Percentiles rank a stretch among this genome's conserved stretches.
Evolutionary conservation across 53 echinoderm and acorn worm genomes (phyloP).

Genomic region (Zoroaster sp.): DNA sequence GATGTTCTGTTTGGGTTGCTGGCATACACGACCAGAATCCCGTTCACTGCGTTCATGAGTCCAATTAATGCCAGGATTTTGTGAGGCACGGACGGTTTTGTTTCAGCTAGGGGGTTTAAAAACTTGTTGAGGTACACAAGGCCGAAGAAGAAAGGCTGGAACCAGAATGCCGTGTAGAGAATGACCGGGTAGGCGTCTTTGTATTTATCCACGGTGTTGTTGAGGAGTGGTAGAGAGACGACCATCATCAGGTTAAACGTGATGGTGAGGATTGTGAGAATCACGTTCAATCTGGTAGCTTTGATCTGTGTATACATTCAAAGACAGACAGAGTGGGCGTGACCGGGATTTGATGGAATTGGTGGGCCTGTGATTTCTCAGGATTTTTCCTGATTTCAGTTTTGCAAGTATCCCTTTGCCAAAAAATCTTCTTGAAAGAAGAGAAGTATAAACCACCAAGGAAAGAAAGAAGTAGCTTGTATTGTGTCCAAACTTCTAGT

Average conservation of each 20-base stretch:
- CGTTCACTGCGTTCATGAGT: slow-evolving; percentile 75
- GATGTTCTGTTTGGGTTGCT: slow-evolving; percentile 72
- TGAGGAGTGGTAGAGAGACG: slow-evolving; percentile 76
- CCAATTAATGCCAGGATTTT: slow-evolving; percentile 68
- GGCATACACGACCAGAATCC: slow-evolving; percentile 87
- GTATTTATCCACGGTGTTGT: slow-evolving; percentile 67
- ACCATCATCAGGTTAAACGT: slow-evolving; percentile 73
- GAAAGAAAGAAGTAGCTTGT: too few relatives aligned
- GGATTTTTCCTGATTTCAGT: too few relatives aligned
- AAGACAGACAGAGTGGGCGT: too few relatives aligned
- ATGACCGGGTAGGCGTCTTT: slow-evolving; percentile 82
- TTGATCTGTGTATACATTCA: slow-evolving; percentile 30
- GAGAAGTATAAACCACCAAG: too few relatives aligned
- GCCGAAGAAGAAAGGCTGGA: slow-evolving; percentile 83
- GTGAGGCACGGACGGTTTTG: slow-evolving; percentile 45
- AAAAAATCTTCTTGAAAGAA: too few relatives aligned
- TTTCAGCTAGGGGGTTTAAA: slow-evolving; percentile 41
- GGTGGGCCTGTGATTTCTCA: too few relatives aligned
- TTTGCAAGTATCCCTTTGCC: too few relatives aligned
- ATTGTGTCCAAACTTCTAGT: too few relatives aligned
- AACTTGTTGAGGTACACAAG: slow-evolving; percentile 69
- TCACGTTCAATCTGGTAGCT: slow-evolving; percentile 66
- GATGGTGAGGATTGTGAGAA: slow-evolving; percentile 79
- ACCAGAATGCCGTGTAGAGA: slow-evolving; percentile 74
- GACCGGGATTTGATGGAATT: too few relatives aligned